Percentiles rank a stretch among this genome's conserved stretches.
phyloP scores from a whole-genome alignment of 2,113 vertebrate genomes.

The Procavia capensis region DNA sequence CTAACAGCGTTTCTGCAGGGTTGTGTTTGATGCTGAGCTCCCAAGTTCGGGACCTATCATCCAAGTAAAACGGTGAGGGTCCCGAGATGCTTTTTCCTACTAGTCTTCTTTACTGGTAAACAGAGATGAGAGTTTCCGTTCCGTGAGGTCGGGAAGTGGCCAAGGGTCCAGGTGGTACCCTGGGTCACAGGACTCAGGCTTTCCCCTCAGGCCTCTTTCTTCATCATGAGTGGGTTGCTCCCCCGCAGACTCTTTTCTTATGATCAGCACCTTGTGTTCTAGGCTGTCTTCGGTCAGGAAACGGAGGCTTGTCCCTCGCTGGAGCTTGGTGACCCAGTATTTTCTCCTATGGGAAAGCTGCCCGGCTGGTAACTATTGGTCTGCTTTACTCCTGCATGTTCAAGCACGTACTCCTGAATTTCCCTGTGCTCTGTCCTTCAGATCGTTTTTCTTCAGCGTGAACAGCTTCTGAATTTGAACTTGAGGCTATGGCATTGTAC shows the following conservation, averaged over 20 bases:
- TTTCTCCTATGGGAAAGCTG: neutral
- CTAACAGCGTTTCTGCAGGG: neutral
- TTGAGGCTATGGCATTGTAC: neutral
- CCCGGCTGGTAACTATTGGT: neutral
- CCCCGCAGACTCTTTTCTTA: neutral
- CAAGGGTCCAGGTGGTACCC: neutral
- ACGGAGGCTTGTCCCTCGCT: neutral
- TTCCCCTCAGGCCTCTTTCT: neutral
- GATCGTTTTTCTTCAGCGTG: neutral
- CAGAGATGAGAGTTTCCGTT: neutral
- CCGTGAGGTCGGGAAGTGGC: neutral
- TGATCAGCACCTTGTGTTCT: neutral
- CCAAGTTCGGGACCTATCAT: neutral
- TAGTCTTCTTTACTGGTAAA: neutral
- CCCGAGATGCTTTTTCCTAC: neutral
- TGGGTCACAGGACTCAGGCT: neutral
- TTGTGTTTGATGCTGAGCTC: neutral
- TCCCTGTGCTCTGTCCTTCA: neutral
- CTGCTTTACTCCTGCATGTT: neutral
- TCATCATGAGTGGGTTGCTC: neutral
- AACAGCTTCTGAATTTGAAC: neutral
- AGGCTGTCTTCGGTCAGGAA: neutral
- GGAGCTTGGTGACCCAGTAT: neutral
- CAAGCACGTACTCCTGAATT: neutral
- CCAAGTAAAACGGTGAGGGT: neutral